Percentiles rank a stretch among this genome's conserved stretches.
Evolutionary conservation across 1,140 invertebrate genomes (phyloP).

Genomic region (Aphaenogaster ashmeadi): DNA sequence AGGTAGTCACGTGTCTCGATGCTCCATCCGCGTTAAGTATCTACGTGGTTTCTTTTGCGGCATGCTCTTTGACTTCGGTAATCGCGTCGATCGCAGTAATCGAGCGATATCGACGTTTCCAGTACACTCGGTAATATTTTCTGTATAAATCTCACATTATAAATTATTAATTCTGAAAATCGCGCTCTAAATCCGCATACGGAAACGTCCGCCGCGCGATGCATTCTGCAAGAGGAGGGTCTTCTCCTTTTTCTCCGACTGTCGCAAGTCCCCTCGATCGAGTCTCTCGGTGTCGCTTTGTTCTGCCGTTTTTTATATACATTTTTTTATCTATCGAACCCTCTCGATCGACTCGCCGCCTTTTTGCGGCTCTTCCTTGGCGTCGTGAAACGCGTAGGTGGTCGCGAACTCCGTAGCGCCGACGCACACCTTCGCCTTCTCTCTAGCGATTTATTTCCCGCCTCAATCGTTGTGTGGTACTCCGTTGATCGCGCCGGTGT

Average conservation of each 20-base stretch:
- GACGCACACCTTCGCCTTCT: slow-evolving; percentile 42
- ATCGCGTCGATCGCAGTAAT: background rate
- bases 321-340: background rate
- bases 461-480: slow-evolving; percentile 16
- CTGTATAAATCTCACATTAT: slow-evolving; percentile 29
- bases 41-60: background rate
- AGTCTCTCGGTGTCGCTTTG: slow-evolving; percentile 14
- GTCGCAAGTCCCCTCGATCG: background rate
- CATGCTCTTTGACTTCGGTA: background rate
- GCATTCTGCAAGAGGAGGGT: background rate
- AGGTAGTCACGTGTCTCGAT: slow-evolving; percentile 34
- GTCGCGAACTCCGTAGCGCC: slow-evolving; percentile 49
- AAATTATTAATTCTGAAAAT: slow-evolving; percentile 19
- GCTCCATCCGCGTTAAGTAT: background rate
- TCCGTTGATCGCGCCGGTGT: slow-evolving; percentile 16
- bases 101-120: background rate
- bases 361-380: slow-evolving; percentile 29
- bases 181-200: background rate
- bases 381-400: slow-evolving; percentile 47
- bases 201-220: background rate
- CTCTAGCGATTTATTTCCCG: slow-evolving; percentile 54
- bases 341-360: slow-evolving; percentile 20
- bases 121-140: slow-evolving; percentile 1
- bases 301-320: slow-evolving; percentile 15
- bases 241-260: background rate